Percentiles rank a stretch among this genome's conserved stretches.
phyloP scores from a whole-genome alignment of 2,113 vertebrate species.

The Glaucidium brasilianum region DNA sequence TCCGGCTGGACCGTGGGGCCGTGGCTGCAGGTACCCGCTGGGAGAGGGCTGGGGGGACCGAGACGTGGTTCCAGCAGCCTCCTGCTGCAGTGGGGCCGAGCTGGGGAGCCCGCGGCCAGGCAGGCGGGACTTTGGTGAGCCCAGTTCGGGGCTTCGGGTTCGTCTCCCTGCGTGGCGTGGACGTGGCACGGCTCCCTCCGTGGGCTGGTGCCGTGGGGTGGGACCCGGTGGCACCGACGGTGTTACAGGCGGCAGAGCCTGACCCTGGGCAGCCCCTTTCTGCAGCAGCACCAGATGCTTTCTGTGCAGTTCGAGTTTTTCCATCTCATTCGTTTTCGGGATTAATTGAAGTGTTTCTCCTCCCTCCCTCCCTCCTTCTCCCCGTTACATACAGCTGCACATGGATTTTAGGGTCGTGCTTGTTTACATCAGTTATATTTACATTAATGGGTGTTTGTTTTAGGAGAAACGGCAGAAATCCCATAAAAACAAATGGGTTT shows the following conservation, averaged over 20 bases:
- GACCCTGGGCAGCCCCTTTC: background rate
- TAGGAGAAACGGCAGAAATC: background rate
- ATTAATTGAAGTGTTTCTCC: slow-evolving; percentile 17
- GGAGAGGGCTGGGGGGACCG: background rate
- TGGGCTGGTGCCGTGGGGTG: background rate
- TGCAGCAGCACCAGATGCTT: background rate
- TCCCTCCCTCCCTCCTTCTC: background rate
- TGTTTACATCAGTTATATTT: slow-evolving; percentile 14
- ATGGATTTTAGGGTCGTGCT: slow-evolving; percentile 28
- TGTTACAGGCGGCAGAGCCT: rapidly evolving
- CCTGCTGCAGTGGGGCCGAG: background rate
- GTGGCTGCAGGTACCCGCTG: rapidly evolving
- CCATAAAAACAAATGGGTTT: background rate
- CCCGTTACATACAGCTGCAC: slow-evolving; percentile 5
- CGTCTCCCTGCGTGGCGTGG: rapidly evolving
- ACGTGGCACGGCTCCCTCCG: rapidly evolving
- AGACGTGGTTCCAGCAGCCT: rapidly evolving
- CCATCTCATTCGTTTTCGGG: background rate
- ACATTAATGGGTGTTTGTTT: slow-evolving; percentile 6
- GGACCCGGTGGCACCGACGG: rapidly evolving
- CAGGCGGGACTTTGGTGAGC: background rate
- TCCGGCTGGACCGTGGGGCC: background rate
- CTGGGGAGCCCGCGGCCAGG: rapidly evolving
- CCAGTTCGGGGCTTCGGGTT: background rate
- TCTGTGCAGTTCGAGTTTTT: background rate